These are phyloP conservation scores for Mimas tiliae DNA, from an alignment of 2,888 invertebrate species.

Conservation along the genomic window DNA sequence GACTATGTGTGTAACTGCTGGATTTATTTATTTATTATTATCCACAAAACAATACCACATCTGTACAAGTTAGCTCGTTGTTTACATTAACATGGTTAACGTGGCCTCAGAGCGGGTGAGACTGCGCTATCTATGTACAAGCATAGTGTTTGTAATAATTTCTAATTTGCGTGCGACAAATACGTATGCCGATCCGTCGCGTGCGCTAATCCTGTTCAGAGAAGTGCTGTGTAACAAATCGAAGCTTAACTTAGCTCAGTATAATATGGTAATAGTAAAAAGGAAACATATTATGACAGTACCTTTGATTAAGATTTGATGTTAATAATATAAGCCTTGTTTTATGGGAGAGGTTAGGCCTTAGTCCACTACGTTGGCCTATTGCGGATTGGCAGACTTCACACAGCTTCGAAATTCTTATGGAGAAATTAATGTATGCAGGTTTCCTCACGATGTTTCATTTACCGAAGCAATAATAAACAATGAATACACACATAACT, in stretches of 20 bases:
- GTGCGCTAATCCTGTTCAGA: neutral
- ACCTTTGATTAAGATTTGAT: no score
- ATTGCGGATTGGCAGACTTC: no score
- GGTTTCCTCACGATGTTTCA: no score
- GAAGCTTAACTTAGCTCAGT: neutral
- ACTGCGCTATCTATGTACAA: neutral
- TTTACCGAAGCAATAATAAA: no score
- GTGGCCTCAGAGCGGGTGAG: neutral
- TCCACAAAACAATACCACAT: neutral
- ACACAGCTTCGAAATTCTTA: no score
- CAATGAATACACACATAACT: no score
- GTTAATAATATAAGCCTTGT: no score
- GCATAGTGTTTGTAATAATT: slow-evolving; percentile 15
- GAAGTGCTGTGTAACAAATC: neutral
- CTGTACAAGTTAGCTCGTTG: neutral
- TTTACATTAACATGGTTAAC: neutral
- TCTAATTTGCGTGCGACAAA: slow-evolving; percentile 20
- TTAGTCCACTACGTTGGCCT: no score
- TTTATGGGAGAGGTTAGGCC: no score
- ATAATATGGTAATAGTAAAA: neutral
- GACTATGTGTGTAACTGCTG: no score
- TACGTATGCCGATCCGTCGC: neutral
- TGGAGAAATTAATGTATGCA: no score
- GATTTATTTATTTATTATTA: neutral
- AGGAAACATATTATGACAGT: no score